Base-by-base conservation (phyloP, 2,888 invertebrate species). In the Caradrina clavipalpis region DNA sequence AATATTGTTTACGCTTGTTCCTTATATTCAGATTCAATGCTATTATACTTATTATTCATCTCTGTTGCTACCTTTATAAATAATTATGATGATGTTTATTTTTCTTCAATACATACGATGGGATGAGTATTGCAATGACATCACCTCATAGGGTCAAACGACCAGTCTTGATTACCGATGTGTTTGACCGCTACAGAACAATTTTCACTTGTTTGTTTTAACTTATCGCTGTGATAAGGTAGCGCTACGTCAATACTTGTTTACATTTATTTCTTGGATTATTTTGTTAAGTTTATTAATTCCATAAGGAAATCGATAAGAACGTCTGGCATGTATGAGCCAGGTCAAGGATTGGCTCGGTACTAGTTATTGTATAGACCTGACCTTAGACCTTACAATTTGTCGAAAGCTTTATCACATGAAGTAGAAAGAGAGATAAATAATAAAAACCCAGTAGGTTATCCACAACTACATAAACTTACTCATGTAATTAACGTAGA, bases 191-290 rank as follows among this genome's bases (percentile, higher is more conserved):
- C 83, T 79, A 69, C 69, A 69, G 73, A 72, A 79, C 76, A 73
- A 77, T 84, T 86, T 83, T 86, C 78, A 81, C 77, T 86, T 87
- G 83, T 86, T 87, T 85, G 74, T 81, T 80, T 72, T 69, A 77
- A 71, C 53, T 82, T 86, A 86, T 86, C 84, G 42, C 51, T 15
- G 53, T 66, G 85, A 89, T 88, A 88, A 76, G 63, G 22, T 57
- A 31, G n/a, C 22, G 73, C 83, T 86, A 89, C 92, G 92, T 92
- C 92, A 92, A 85, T 87, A 80, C 81, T 39, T 90, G 88, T 91
- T 92, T 89, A 88, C 84, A 82, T 86, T 78, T 55, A 72, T 80
- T 76, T 75, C 79, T 77, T 76, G 69, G 71, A 75, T 84, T 84
- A 78, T 84, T 85, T 84, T 86, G 84, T 85, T 65, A 80, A 69